Evolutionary conservation across 2,113 vertebrate genomes (phyloP).

Genomic region (Psephotus haematonotus): DNA sequence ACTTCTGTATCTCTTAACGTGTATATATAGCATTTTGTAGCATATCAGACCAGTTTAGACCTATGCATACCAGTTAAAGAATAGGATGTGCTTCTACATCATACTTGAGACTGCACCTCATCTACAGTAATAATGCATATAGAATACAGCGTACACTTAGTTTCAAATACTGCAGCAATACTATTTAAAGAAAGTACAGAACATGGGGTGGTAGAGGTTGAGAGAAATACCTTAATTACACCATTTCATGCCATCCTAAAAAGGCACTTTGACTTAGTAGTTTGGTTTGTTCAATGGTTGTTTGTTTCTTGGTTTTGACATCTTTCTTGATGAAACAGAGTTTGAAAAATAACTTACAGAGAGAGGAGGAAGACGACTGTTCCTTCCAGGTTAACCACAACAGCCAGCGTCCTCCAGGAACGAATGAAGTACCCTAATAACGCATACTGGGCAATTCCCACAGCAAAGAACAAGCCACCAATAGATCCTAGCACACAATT

Average conservation of each 20-base stretch:
- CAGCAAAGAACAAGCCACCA: constrained; percentile 80
- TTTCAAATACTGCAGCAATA: not conserved
- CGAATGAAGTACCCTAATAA: constrained; percentile 81
- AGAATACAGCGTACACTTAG: not conserved
- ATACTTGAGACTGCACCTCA: not conserved
- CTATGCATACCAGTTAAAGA: not conserved
- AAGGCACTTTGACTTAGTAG: not conserved
- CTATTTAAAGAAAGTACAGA: not conserved
- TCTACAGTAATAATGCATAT: not conserved
- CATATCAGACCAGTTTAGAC: not conserved
- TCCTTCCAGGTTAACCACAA: constrained; percentile 81
- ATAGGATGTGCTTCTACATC: not conserved
- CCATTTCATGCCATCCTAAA: not conserved
- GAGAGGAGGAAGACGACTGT: constrained; percentile 76
- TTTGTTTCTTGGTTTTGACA: not conserved
- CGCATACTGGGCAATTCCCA: constrained; percentile 82
- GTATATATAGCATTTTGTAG: accelerated
- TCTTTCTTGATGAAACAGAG: not conserved
- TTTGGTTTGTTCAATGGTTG: not conserved
- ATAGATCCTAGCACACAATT: constrained; percentile 74
- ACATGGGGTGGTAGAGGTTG: not conserved
- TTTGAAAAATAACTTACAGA: constrained; percentile 75
- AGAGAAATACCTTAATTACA: not conserved
- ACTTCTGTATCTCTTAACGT: not conserved
- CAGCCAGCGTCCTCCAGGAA: constrained; percentile 79